These are phyloP conservation scores for Tenualosa thibaudeaui DNA, from an alignment of 2,797 vertebrate species.

Conservation along the genomic window DNA sequence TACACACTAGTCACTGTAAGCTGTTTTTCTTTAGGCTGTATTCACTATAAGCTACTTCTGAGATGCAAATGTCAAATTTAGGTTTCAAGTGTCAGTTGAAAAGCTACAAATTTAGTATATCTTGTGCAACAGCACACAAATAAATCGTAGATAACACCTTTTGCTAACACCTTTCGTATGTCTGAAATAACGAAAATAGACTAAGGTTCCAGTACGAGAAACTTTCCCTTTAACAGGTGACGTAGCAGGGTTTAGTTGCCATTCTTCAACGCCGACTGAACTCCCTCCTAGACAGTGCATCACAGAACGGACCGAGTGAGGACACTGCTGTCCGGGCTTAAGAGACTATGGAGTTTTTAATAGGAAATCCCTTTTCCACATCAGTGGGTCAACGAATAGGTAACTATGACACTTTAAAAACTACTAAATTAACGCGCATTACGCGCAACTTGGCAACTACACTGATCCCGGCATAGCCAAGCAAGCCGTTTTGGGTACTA, in stretches of 20 bases:
- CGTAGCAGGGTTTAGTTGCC: slow-evolving; percentile 51
- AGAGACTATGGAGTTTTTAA: slow-evolving; percentile 72
- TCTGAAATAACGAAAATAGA: too few relatives aligned
- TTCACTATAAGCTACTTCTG: too few relatives aligned
- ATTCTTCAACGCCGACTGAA: slow-evolving; percentile 30
- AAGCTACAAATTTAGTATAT: too few relatives aligned
- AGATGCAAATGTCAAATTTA: too few relatives aligned
- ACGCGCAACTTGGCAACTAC: background rate
- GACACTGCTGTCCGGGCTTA: background rate
- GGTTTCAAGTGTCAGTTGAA: too few relatives aligned
- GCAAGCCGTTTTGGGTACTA: background rate
- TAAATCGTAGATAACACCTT: too few relatives aligned
- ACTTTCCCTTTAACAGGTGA: slow-evolving; percentile 73
- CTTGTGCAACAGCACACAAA: too few relatives aligned
- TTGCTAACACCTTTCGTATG: background rate
- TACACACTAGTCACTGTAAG: too few relatives aligned
- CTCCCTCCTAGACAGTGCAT: slow-evolving; percentile 38
- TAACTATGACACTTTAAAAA: slow-evolving; percentile 50
- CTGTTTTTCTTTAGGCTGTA: too few relatives aligned
- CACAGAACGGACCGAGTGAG: background rate
- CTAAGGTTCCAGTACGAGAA: background rate
- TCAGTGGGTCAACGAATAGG: slow-evolving; percentile 75
- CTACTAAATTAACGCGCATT: too few relatives aligned
- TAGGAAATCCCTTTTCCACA: slow-evolving; percentile 75
- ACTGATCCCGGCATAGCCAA: background rate